Conservation (phyloP, 2,797 vertebrate species). For the Arrhamphus sclerolepis region DNA sequence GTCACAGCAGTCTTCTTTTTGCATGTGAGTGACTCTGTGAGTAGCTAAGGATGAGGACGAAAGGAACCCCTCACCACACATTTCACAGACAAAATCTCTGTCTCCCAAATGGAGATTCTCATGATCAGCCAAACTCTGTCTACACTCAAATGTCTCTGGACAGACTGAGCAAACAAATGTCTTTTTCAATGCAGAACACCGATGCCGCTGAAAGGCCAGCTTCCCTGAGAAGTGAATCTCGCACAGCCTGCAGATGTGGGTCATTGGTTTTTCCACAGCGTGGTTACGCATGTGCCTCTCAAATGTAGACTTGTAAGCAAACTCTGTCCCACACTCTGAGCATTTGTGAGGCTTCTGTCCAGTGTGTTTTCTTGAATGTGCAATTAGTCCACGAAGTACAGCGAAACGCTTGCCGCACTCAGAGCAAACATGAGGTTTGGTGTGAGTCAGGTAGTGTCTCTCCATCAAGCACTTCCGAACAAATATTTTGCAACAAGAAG, state of each 20-base stretch:
- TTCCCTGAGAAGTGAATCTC: constrained; percentile 47
- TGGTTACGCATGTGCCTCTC: constrained; percentile 63
- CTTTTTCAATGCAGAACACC: constrained; percentile 55
- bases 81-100: constrained; percentile 55
- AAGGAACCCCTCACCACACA: constrained; percentile 59
- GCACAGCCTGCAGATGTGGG: constrained; percentile 47
- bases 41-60: constrained; percentile 42
- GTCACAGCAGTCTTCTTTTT: constrained; percentile 32
- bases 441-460: constrained; percentile 57
- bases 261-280: constrained; percentile 11
- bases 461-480: constrained; percentile 59
- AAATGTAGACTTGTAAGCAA: constrained; percentile 61
- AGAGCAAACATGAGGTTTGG: constrained; percentile 61
- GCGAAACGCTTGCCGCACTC: constrained; percentile 66
- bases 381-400: constrained; percentile 28
- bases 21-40: constrained; percentile 52
- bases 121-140: constrained; percentile 55
- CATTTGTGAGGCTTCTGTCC: constrained; percentile 63
- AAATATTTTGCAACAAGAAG: constrained; percentile 53
- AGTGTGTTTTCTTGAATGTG: constrained; percentile 56
- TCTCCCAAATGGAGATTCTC: constrained; percentile 58
- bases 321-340: constrained; percentile 53
- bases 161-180: constrained; percentile 64
- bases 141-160: constrained; percentile 56
- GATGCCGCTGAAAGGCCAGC: constrained; percentile 54